Evolutionary conservation across 2,888 invertebrate genomes (phyloP), one percentile per base, ranked within the genome.

Genomic region (Fissipunctia ypsillon): DNA sequence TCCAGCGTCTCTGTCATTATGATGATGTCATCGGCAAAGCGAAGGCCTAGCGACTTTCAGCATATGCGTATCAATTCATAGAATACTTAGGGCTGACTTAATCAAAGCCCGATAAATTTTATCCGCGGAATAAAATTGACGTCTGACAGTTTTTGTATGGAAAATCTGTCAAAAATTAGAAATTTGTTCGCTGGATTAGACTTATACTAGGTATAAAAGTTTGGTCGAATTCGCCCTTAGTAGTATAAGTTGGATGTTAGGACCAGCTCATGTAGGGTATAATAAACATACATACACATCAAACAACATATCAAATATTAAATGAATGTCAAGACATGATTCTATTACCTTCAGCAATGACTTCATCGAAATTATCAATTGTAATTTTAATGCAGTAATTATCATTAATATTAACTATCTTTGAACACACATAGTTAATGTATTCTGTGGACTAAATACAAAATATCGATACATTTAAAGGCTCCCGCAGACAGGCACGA

Each of bases 321-420:
- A 48, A 50, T 31, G 22, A 50, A 52, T 52, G 59, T 25, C 52
- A 31, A 38, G 54, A 69, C 41, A 61, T 52, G 12, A 64, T 52
- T 63, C 41, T 31, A 19, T 50, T 54, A 78, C 83, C 73, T 78
- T 79, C 54, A 78, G 38, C 43, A 52, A 50, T 83, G 72, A 76
- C 73, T 69, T 78, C 73, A 80, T 70, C 35, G 45, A 71, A 52
- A 64, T 73, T 69, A 71, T 65, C 84, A 73, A 80, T 84, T 83
- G 86, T 84, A 73, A 85, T 85, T 85, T 65, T 80, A 84, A 80
- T 78, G 61, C 43, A 48, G 68, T 74, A 64, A 84, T 76, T 59
- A 73, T 61, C 80, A 80, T 84, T 78, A 67, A 81, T 77, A 78
- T 73, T 75, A 73, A 83, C 76, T 73, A 19, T 52, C 50, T 66